phyloP scores from a whole-genome alignment of 2,888 invertebrate species.

The Stenchaetothrips biformis region DNA sequence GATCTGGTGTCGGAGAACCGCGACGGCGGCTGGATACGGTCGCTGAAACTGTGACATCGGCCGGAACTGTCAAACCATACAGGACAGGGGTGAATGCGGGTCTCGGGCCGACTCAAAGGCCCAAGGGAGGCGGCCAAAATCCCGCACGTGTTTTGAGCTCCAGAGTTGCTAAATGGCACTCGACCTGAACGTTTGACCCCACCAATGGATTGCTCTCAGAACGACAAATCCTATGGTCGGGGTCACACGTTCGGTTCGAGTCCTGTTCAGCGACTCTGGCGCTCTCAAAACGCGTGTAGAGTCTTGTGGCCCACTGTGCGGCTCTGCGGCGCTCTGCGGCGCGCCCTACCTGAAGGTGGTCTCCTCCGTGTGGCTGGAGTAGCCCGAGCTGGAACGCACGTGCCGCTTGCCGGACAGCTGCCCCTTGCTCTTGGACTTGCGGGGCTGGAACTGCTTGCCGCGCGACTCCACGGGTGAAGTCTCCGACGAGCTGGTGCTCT shows the following conservation, averaged over 20 bases:
- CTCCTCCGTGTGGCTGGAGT: conserved; percentile 79
- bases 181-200: too few relatives aligned
- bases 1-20: conserved; percentile 67
- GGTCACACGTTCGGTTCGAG: too few relatives aligned
- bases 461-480: conserved; percentile 59
- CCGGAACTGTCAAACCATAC: too few relatives aligned
- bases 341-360: conserved; percentile 67
- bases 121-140: too few relatives aligned
- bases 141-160: too few relatives aligned
- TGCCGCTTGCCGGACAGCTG: conserved; percentile 61
- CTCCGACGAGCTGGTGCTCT: conserved; percentile 74
- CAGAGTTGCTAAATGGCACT: too few relatives aligned
- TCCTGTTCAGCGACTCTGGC: too few relatives aligned
- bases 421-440: conserved; percentile 56
- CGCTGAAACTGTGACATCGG: conserved; percentile 61
- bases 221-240: too few relatives aligned
- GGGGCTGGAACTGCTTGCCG: conserved; percentile 60
- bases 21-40: conserved; percentile 78
- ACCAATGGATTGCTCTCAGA: too few relatives aligned
- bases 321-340: not conserved
- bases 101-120: too few relatives aligned
- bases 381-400: conserved; percentile 73
- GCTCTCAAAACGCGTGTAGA: too few relatives aligned
- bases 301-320: conserved; percentile 30
- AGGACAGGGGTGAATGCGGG: not conserved